Conservation (phyloP, 2,888 invertebrate species). For the Latheticus oryzae region DNA sequence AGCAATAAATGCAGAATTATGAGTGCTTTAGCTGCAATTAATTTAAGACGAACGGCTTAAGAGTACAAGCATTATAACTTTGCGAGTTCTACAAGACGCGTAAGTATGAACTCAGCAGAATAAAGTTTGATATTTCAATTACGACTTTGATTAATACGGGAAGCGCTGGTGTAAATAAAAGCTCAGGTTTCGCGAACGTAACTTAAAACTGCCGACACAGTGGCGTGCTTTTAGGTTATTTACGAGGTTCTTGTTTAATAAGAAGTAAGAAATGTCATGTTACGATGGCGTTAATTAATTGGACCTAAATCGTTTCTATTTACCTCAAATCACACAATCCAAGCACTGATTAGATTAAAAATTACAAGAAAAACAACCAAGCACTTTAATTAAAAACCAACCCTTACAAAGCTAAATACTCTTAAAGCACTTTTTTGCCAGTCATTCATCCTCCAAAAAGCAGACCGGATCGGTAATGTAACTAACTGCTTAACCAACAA, state of each 20-base stretch:
- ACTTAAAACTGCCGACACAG: conserved; percentile 42
- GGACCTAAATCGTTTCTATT: conserved; percentile 28
- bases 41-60: conserved; percentile 49
- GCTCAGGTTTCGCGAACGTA: conserved; percentile 44
- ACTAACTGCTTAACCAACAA: conserved; percentile 55
- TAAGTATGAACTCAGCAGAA: conserved; percentile 50
- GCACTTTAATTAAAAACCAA: conserved; percentile 33
- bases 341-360: conserved; percentile 26
- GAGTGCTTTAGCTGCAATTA: conserved; percentile 42
- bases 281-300: conserved; percentile 45
- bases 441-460: conserved; percentile 47
- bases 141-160: conserved; percentile 45
- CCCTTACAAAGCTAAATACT: conserved; percentile 19
- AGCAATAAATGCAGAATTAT: conserved; percentile 46
- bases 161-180: conserved; percentile 46
- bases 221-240: conserved; percentile 41
- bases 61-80: conserved; percentile 46
- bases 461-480: conserved; percentile 51
- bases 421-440: conserved; percentile 32
- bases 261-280: conserved; percentile 44
- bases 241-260: conserved; percentile 39
- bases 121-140: conserved; percentile 49
- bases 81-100: conserved; percentile 46
- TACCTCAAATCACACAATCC: conserved; percentile 30
- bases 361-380: conserved; percentile 12